Base-by-base conservation (phyloP, 2,113 vertebrate genomes). In the Channa argus region DNA sequence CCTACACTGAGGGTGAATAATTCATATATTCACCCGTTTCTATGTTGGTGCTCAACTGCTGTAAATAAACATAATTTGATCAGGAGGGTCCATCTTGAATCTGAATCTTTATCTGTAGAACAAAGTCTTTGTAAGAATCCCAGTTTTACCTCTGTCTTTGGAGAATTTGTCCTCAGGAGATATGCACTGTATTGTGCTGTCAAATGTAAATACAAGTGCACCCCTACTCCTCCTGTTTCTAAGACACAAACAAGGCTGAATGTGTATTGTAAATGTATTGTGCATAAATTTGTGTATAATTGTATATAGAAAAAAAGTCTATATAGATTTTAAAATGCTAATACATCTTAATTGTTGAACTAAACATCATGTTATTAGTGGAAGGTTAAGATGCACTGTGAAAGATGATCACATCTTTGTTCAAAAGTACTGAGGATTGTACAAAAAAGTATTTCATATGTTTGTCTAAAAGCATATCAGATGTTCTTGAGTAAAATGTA, bases 401-500 rank as follows among this genome's bases (percentile, higher is more conserved):
- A 85, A 71, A 79, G 82, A 77, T 81, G 89, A 89, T 92, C 90
- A 89, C 77, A 86, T 82, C 7, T 61, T 78, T 66, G 7, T 39
- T 78, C 80, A 79, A 63, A 77, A 59, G 66, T 63, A 62, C 66
- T 65, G 49, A 78, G 50, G 72, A 82, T 85, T 88, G 63, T 79
- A 78, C 77, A 5, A 70, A 82, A 82, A 88, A 56, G 46, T 76
- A 59, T 69, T 38, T 39, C 49, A 53, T 77, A 11, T 2, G 65
- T 73, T 45, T 67, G 64, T 49, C 52, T 39, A 53, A 80, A 74
- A 38, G 44, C 62, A 73, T 53, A 41, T 67, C 0, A 49, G 74
- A 82, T 86, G 80, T 87, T 84, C 74, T 64, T 41, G 68, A 62
- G 36, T 81, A 41, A 63, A 83, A 75, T 60, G 39, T 45, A 75